Evolutionary conservation across 2,888 invertebrate genomes (phyloP).

Genomic region (Chrysodeixis includens): DNA sequence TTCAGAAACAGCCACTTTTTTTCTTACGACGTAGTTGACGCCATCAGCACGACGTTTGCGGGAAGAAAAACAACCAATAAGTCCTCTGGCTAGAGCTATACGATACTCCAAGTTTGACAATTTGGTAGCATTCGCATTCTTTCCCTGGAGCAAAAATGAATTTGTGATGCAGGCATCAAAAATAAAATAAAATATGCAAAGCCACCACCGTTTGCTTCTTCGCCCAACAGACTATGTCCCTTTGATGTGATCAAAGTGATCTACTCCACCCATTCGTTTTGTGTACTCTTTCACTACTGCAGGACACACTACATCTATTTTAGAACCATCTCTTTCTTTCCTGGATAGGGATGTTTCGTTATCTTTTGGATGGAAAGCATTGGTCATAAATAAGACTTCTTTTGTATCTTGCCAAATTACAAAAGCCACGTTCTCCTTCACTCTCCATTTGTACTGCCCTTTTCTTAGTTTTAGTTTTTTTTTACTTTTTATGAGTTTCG

Average conservation of each 20-base stretch:
- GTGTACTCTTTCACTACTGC: slow-evolving; percentile 53
- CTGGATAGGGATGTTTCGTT: slow-evolving; percentile 40
- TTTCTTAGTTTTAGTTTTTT: slow-evolving; percentile 46
- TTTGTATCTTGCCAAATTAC: slow-evolving; percentile 59
- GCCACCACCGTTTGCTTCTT: too few species aligned
- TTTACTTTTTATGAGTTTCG: slow-evolving; percentile 48
- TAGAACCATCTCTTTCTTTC: slow-evolving; percentile 45
- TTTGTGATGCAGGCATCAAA: too few species aligned
- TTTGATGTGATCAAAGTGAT: slow-evolving; percentile 53
- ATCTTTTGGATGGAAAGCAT: slow-evolving; percentile 57
- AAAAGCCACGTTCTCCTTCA: slow-evolving; percentile 53
- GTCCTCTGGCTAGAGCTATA: too few species aligned
- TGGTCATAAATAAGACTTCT: slow-evolving; percentile 54
- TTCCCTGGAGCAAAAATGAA: too few species aligned
- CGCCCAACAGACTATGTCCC: too few species aligned
- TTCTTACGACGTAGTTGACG: too few species aligned
- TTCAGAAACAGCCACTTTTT: too few species aligned
- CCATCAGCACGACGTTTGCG: too few species aligned
- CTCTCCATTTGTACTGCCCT: slow-evolving; percentile 58
- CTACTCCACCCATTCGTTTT: slow-evolving; percentile 57
- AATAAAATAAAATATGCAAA: too few species aligned
- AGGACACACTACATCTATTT: slow-evolving; percentile 33
- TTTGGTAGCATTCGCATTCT: too few species aligned
- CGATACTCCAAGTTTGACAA: too few species aligned
- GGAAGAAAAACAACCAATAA: too few species aligned